Conservation (phyloP, 2,113 vertebrate genomes). For the Syngnathus typhle region DNA sequence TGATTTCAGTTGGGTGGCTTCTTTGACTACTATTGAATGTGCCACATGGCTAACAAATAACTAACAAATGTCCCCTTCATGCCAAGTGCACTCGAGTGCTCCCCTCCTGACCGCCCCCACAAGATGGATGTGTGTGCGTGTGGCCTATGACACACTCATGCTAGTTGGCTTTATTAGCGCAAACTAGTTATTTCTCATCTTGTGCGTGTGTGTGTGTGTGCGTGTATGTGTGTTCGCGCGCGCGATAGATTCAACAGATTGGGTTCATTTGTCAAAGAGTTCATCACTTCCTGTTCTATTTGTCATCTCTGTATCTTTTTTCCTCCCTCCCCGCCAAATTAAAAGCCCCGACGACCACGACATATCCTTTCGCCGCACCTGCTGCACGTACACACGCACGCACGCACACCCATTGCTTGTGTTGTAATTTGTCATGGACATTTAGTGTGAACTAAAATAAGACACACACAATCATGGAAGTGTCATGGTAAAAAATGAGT, state of each 20-base stretch:
- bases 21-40: conserved; percentile 57
- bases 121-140: conserved; percentile 66
- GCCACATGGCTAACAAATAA: conserved; percentile 50
- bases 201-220: conserved; percentile 9
- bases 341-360: neutral
- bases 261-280: conserved; percentile 73
- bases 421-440: neutral
- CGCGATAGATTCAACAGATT: conserved; percentile 64
- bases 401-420: neutral
- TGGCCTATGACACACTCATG: conserved; percentile 65
- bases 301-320: conserved; percentile 29
- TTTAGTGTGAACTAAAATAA: neutral
- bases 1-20: neutral
- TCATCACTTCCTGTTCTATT: conserved; percentile 63
- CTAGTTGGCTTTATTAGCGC: conserved; percentile 75
- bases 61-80: conserved; percentile 50
- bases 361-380: neutral
- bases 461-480: neutral
- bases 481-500: neutral
- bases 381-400: neutral
- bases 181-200: conserved; percentile 70
- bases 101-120: neutral
- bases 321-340: conserved; percentile 10
- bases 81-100: conserved; percentile 3
- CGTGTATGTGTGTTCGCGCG: neutral